Percentiles rank a stretch among this genome's conserved stretches.
Conservation (phyloP, 2,797 vertebrate genomes). For the Chaenodraco wilsoni region DNA sequence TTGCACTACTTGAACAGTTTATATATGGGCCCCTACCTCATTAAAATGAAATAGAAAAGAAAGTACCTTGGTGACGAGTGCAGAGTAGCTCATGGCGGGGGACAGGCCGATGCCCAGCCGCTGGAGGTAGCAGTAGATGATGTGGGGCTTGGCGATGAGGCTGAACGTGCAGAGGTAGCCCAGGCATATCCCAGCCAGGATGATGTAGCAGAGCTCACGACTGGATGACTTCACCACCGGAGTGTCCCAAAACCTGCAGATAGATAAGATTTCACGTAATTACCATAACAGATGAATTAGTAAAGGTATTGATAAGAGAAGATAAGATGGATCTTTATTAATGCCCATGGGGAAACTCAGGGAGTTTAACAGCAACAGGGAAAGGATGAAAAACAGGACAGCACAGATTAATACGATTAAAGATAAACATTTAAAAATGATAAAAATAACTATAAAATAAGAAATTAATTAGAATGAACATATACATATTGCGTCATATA, state of each 20-base stretch:
- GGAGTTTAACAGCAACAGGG: too few relatives aligned
- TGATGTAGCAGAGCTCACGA: constrained; percentile 98
- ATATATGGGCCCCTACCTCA: constrained; percentile 10
- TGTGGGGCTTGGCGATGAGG: constrained; percentile 95
- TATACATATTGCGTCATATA: too few relatives aligned
- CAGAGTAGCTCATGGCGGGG: constrained; percentile 99
- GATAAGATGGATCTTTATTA: too few relatives aligned
- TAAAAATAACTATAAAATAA: too few relatives aligned
- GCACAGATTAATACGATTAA: too few relatives aligned
- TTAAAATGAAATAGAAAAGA: background rate
- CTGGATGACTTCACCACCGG: constrained; percentile 99
- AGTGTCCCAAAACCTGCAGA: constrained; percentile 90
- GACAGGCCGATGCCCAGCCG: constrained; percentile 96
- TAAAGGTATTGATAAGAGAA: background rate
- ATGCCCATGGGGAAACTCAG: too few relatives aligned
- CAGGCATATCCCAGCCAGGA: constrained; percentile 95
- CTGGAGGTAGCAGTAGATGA: constrained; percentile 96
- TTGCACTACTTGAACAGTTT: background rate
- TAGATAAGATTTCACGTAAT: constrained; percentile 3
- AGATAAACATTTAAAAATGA: too few relatives aligned
- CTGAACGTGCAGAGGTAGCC: constrained; percentile 98
- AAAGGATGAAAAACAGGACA: too few relatives aligned
- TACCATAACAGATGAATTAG: background rate
- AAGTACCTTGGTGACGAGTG: constrained; percentile 92
- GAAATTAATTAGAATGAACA: too few relatives aligned